These are phyloP conservation scores for Porphyrio hochstetteri DNA, from an alignment of 2,113 vertebrate genomes.

Conservation along the genomic window DNA sequence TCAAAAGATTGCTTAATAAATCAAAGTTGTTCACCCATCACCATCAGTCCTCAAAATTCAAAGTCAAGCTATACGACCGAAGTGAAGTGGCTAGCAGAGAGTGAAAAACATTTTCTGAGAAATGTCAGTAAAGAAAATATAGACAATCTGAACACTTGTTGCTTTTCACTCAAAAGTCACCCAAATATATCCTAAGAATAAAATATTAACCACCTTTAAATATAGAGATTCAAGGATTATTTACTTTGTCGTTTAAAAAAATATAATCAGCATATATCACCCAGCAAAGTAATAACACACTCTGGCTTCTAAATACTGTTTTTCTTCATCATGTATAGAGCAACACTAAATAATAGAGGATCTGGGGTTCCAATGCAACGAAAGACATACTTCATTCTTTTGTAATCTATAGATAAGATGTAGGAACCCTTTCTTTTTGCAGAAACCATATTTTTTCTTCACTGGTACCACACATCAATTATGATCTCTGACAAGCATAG, in stretches of 20 bases:
- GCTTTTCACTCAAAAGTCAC: background rate
- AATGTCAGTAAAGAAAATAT: background rate
- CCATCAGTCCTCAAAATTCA: background rate
- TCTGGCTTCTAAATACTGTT: background rate
- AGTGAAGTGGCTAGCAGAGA: background rate
- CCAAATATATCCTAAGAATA: background rate
- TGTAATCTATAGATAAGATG: slow-evolving; percentile 2
- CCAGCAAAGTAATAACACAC: background rate
- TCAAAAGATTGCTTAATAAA: background rate
- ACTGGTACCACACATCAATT: slow-evolving; percentile 12
- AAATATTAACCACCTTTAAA: background rate
- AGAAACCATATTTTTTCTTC: slow-evolving; percentile 41
- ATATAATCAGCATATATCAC: background rate
- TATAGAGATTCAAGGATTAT: background rate
- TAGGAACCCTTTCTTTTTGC: background rate
- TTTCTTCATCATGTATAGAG: background rate
- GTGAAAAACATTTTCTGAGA: background rate
- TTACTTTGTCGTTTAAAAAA: background rate
- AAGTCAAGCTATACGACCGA: background rate
- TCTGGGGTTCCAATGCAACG: background rate
- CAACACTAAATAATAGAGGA: background rate
- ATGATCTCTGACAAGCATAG: slow-evolving; percentile 27
- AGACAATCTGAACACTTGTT: slow-evolving; percentile 48
- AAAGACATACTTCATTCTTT: background rate
- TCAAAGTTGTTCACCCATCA: background rate